These are phyloP conservation scores for Mus spicilegus DNA, from an alignment of 2,113 vertebrate genomes.

Conservation along the genomic window DNA sequence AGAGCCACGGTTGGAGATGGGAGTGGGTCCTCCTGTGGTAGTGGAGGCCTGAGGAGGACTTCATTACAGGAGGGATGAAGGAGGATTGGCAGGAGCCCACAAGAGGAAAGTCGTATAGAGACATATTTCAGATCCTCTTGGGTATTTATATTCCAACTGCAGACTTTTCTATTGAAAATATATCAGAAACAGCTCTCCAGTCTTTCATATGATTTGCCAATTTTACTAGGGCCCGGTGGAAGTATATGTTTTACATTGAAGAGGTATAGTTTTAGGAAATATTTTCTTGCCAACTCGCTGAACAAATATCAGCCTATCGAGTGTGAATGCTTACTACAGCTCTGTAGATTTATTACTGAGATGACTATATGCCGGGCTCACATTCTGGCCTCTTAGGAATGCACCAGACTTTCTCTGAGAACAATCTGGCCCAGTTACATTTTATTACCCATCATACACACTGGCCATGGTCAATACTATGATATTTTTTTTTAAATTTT, in stretches of 20 bases:
- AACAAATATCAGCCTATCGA: constrained; percentile 2
- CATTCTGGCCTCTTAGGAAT: constrained; percentile 46
- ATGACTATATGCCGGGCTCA: background rate
- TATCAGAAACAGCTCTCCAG: constrained; percentile 21
- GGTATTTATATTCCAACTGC: background rate
- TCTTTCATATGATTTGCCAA: constrained; percentile 53
- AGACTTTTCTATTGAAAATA: constrained; percentile 31
- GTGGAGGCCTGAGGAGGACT: background rate
- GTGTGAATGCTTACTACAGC: constrained; percentile 23
- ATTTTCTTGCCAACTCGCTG: constrained; percentile 46
- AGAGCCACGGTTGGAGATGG: background rate
- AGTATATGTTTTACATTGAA: constrained; percentile 41
- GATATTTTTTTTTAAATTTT: constrained; percentile 72
- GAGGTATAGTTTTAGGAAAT: constrained; percentile 37
- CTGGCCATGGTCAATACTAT: constrained; percentile 53
- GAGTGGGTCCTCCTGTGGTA: background rate
- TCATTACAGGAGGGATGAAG: background rate
- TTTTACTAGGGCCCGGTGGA: constrained; percentile 51
- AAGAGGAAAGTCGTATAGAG: background rate
- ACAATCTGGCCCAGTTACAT: constrained; percentile 35
- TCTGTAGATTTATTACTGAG: constrained; percentile 60
- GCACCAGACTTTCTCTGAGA: constrained; percentile 55
- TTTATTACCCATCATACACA: constrained; percentile 54
- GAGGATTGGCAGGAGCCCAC: background rate
- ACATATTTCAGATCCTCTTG: background rate